Percentiles rank a stretch among this genome's conserved stretches.
phyloP scores from a whole-genome alignment of 1,140 invertebrate species.

The Chrysomallon squamiferum region DNA sequence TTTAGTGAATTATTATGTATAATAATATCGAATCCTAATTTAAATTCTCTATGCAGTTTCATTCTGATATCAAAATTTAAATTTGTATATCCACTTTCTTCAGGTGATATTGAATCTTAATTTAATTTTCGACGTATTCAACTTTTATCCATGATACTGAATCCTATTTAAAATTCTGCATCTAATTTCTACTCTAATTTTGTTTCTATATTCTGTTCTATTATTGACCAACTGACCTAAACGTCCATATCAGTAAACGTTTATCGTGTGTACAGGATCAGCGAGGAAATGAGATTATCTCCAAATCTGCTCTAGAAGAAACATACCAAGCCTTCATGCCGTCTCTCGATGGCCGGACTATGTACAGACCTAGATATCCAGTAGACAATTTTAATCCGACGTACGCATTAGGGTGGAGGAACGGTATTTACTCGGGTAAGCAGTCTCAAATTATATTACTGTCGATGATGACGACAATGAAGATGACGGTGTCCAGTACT shows the following conservation, averaged over 20 bases:
- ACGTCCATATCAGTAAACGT: too few relatives aligned
- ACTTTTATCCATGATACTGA: too few relatives aligned
- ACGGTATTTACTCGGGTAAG: conserved; percentile 4
- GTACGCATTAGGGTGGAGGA: conserved; percentile 7
- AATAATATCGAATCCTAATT: not conserved
- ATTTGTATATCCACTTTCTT: too few relatives aligned
- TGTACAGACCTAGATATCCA: not conserved
- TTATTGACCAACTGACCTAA: too few relatives aligned
- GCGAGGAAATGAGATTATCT: not conserved
- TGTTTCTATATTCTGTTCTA: too few relatives aligned
- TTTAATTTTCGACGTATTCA: too few relatives aligned
- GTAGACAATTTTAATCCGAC: not conserved
- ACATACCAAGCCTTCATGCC: not conserved
- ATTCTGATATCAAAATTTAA: too few relatives aligned
- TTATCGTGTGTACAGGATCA: not conserved
- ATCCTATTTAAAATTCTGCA: too few relatives aligned
- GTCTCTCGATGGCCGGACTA: too few relatives aligned
- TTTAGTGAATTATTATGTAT: not conserved
- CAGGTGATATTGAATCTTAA: too few relatives aligned
- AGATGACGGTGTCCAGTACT: not conserved
- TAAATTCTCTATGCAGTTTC: not conserved
- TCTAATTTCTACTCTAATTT: too few relatives aligned
- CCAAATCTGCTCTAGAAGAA: not conserved
- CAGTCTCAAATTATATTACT: not conserved
- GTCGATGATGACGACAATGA: not conserved